Evolutionary conservation across 2,888 invertebrate genomes (phyloP), one percentile per base, ranked within the genome.

Genomic region (Leucophenga montana): DNA sequence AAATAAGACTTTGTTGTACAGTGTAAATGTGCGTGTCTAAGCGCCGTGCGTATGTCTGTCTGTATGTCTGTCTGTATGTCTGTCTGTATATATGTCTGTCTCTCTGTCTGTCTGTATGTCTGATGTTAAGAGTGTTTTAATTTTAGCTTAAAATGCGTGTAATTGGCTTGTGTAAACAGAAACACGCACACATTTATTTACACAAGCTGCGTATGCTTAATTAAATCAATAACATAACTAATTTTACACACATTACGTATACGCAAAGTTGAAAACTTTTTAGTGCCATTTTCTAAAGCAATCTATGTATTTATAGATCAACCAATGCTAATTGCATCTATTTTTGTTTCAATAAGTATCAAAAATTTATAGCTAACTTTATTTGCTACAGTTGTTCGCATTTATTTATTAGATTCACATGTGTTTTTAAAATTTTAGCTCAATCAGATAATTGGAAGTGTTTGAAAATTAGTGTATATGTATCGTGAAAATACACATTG

Each of bases 141-240:
- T 81, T 78, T 81, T 73, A 71, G 80, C 78, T 81, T 82, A 83
- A 84, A 74, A 75, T 75, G 77, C 76, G 73, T 80, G 74, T 80
- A 81, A 81, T 81, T 84, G 83, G 82, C 84, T 74, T 74, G 74
- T 69, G 75, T 71, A 48, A 48, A 27, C 31, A 9, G 46, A 18
- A 20, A 20, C 65, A 65, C 46, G 22, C 27, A 33, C 31, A 39
- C 61, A 33, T 61, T 14, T n/a, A 59, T 27, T n/a, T 14, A 76
- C 73, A 75, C 66, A 64, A 72, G 8, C 11, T 39, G 80, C 82
- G 77, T 75, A 78, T 80, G 84, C 82, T 83, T 80, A 82, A 80
- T 83, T 80, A 74, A 83, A 73, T 71, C 73, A 70, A 62, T 71
- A 68, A 39, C 13, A 53, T 9, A 14, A 53, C 2, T 48, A 14